Evolutionary conservation across 92 coral and sea anemone genomes (phyloP).

Genomic region (Zoanthus sansibaricus): DNA sequence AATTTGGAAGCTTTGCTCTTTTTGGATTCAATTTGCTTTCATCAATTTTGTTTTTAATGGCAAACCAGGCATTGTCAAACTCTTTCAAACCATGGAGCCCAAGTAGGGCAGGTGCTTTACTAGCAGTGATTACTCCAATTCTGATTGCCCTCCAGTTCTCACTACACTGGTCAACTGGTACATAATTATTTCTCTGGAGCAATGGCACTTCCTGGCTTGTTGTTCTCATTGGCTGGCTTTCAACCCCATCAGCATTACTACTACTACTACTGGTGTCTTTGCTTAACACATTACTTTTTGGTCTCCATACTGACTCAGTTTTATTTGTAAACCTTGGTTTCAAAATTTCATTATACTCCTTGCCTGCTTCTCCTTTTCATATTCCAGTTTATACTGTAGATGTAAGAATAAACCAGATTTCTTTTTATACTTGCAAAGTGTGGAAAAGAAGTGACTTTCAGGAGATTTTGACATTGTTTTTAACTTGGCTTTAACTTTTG

Average conservation of each 20-base stretch:
- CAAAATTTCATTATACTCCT: slow-evolving; percentile 6
- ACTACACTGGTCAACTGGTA: slow-evolving; percentile 44
- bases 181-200: slow-evolving; percentile 4
- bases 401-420: slow-evolving; percentile 31
- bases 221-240: not conserved
- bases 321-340: slow-evolving; percentile 26
- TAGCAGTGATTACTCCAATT: slow-evolving; percentile 62
- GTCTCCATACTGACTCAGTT: slow-evolving; percentile 37
- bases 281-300: not conserved
- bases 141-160: slow-evolving; percentile 47
- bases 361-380: slow-evolving; percentile 32
- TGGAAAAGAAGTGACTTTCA: slow-evolving; percentile 45
- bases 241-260: not conserved
- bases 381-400: slow-evolving; percentile 23
- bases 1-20: slow-evolving; percentile 33
- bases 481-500: slow-evolving; percentile 49
- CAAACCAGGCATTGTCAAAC: slow-evolving; percentile 68
- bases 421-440: slow-evolving; percentile 32
- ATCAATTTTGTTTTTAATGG: slow-evolving; percentile 54
- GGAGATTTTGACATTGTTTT: slow-evolving; percentile 18
- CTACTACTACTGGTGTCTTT: not conserved
- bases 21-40: slow-evolving; percentile 36
- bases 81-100: slow-evolving; percentile 47
- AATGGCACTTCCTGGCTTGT: slow-evolving; percentile 5
- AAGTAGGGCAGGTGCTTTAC: slow-evolving; percentile 65